These are phyloP conservation scores for Polia nebulosa DNA, from an alignment of 2,888 invertebrate genomes.

Conservation along the genomic window DNA sequence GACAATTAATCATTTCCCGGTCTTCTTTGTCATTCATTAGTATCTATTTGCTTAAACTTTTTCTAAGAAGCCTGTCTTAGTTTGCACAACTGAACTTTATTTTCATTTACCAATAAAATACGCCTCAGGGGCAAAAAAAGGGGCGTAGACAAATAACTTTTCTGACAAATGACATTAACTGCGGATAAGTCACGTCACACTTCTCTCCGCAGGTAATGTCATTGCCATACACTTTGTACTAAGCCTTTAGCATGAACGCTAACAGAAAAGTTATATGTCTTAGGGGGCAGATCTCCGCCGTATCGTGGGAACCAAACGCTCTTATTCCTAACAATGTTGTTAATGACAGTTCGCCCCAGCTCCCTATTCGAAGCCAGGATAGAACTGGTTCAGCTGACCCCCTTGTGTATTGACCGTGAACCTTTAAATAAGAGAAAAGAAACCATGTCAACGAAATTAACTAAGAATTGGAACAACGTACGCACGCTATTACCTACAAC, in stretches of 20 bases:
- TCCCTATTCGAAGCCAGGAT: conserved; percentile 18
- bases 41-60: background rate
- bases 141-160: too few relatives aligned
- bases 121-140: too few relatives aligned
- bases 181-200: too few relatives aligned
- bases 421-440: conserved; percentile 45
- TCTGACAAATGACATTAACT: too few relatives aligned
- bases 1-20: background rate
- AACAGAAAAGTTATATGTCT: too few relatives aligned
- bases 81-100: background rate
- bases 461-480: conserved; percentile 46
- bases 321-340: conserved; percentile 14
- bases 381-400: conserved; percentile 34
- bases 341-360: conserved; percentile 26
- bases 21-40: background rate
- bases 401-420: conserved; percentile 48
- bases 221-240: too few relatives aligned
- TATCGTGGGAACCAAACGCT: conserved; percentile 10
- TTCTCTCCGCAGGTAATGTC: too few relatives aligned
- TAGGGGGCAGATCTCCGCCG: background rate
- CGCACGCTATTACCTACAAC: conserved; percentile 22
- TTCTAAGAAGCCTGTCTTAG: background rate
- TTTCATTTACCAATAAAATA: background rate
- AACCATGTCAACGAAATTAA: conserved; percentile 56
- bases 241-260: too few relatives aligned